Base-by-base conservation (phyloP, 2,888 invertebrate genomes). In the Euphydryas editha region DNA sequence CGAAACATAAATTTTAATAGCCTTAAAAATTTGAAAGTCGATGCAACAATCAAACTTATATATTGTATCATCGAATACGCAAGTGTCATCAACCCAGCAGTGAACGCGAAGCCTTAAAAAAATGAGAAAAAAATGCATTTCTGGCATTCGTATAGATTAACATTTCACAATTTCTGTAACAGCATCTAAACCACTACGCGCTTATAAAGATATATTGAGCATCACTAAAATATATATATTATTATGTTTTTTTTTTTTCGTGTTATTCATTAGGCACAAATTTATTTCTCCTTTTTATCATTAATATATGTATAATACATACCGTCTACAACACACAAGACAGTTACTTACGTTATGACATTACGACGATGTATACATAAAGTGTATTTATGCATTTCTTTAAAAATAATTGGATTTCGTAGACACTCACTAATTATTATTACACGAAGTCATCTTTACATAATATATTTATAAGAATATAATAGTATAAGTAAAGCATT, bases 381-480 rank as follows among this genome's bases (percentile, higher is more conserved):
- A 81, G 83, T 81, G 81, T 86, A 83, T 75, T 79, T 83, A 86
- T 82, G 86, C 80, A 81, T 81, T 83, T 84, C 77, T 80, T 83
- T 84, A 81, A 77, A 76, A 81, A 82, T 83, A 83, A 82, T 84
- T 85, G 81, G 81, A 81, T 90, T 78, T 88, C 86, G 81, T 92
- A 92, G 91, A 92, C 91, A 92, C 90, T 87, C 84, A 90, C 85
- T 90, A 88, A 87, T 79, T 86, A 87, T 79, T 86, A 83, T 83
- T 87, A 91, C 87, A 86, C 82, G 86, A 85, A 88, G 82, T 83
- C 70, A 80, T 86, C 83, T 90, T 87, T 92, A 92, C 90, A 92
- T 88, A 77, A 91, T 91, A 92, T 83, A 90, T 88, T 88, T 92
- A 92, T 91, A 92, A 92, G 92, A 92, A 92, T 92, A 92, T 89